Base-by-base conservation (phyloP, 2,888 invertebrate species). In the Temnothorax rugatulus region DNA sequence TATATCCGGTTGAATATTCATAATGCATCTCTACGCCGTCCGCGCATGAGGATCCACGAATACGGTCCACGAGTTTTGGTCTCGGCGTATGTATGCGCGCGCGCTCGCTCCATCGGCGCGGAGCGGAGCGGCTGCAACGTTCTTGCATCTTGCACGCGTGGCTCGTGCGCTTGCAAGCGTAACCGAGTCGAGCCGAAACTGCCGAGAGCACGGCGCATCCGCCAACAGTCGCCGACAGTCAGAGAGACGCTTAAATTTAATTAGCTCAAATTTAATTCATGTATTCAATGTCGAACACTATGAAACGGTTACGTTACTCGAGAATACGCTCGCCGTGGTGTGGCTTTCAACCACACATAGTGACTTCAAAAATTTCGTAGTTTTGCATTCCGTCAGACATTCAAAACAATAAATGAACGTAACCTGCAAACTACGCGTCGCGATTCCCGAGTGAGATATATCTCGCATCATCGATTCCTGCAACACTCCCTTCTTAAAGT, bases 1-100 rank as follows among this genome's bases (percentile, higher is more conserved):
- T 88, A 69, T 54, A 89, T 88, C 90, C 88, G 89, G 89, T 92
- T 93, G 93, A 93, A 93, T 93, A 93, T 93, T 93, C 93, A 93
- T 93, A 93, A 92, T 92, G 87, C 89, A 88, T 87, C 85, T 89
- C 88, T 90, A 87, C 86, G 83, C 83, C 76, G 64, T 84, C 82
- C 69, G 59, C 18, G 59, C 73, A 59, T 83, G 83, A 57, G 69
- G 75, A 83, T 82, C 47, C 66, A 34, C 57, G 69, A 69, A 47
- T 73, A 61, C 50, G 81, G 41, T 73, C 29, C 21, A 18, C 2
- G 47, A 41, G 18, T 18, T 68, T 68, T 11, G 44, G 44, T 18
- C 15, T 29, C 34, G 34, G 63, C 64, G 76, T 61, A 69, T 61
- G 82, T 11, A 34, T 52, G 61, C 18, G 84, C 69, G 21, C 68